phyloP scores from a whole-genome alignment of 2,888 invertebrate genomes.

The Kuschelorhynchus macadamiae region DNA sequence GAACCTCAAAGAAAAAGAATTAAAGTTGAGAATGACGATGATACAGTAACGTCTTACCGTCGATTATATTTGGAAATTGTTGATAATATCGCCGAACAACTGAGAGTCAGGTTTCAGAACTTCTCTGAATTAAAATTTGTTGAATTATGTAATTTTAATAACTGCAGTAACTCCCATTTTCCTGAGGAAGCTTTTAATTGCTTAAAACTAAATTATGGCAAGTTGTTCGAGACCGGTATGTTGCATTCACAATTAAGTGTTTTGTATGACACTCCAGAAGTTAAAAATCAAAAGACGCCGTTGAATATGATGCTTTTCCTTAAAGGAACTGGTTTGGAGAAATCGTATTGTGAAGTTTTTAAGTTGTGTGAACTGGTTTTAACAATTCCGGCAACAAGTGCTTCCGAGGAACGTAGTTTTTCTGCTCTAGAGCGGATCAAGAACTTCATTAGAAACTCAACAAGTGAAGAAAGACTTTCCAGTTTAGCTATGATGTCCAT shows the following conservation, averaged over 20 bases:
- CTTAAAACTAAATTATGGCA: constrained; percentile 15
- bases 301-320: constrained; percentile 11
- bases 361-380: constrained; percentile 35
- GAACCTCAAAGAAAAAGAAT: background rate
- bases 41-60: constrained; percentile 10
- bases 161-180: background rate
- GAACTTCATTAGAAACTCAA: constrained; percentile 26
- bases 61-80: constrained; percentile 11
- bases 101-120: constrained; percentile 21
- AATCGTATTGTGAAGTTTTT: background rate
- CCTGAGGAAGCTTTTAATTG: constrained; percentile 15
- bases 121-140: constrained; percentile 29
- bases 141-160: constrained; percentile 22
- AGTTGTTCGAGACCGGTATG: constrained; percentile 7
- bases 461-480: constrained; percentile 13
- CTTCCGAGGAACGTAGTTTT: constrained; percentile 26
- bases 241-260: constrained; percentile 15
- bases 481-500: constrained; percentile 13
- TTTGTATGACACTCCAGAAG: constrained; percentile 2
- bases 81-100: constrained; percentile 8
- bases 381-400: constrained; percentile 40
- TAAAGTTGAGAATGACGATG: constrained; percentile 4
- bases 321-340: background rate
- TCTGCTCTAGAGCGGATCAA: constrained; percentile 21
- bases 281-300: background rate